Percentiles rank a stretch among this genome's conserved stretches.
phyloP scores from a whole-genome alignment of 37 sponge, comb jelly and placozoan species.

The Haliclona indistincta region DNA sequence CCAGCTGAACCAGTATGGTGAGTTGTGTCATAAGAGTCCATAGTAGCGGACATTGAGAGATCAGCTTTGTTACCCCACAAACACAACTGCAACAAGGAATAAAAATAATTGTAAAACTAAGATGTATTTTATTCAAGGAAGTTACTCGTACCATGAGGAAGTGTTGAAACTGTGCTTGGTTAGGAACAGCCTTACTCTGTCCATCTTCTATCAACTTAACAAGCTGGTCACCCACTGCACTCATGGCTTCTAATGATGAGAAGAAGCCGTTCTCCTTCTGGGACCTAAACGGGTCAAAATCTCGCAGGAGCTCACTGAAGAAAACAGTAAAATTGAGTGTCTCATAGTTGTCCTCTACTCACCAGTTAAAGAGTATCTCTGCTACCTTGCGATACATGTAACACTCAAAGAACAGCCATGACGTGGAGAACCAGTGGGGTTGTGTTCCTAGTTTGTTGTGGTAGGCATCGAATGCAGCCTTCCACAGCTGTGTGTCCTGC shows the following conservation, averaged over 20 bases:
- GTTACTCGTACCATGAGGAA: conserved; percentile 57
- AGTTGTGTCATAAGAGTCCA: conserved; percentile 64
- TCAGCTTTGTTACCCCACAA: conserved; percentile 99
- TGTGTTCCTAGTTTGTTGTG: conserved; percentile 34
- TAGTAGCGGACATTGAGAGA: conserved; percentile 83
- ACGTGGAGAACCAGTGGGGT: conserved; percentile 83
- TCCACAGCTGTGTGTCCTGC: conserved; percentile 75
- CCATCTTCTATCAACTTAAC: conserved; percentile 1
- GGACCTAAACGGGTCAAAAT: conserved; percentile 81
- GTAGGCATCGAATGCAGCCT: conserved; percentile 36
- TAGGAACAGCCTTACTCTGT: not conserved
- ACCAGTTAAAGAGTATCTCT: conserved; percentile 59
- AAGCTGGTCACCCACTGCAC: not conserved
- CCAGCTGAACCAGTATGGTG: conserved; percentile 30
- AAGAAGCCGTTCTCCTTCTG: conserved; percentile 84
- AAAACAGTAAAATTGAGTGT: not conserved
- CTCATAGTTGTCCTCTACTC: not conserved
- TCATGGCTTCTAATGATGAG: conserved; percentile 41
- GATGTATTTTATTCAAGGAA: not conserved
- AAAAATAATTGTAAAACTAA: too few relatives aligned
- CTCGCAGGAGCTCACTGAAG: conserved; percentile 49
- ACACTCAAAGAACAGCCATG: conserved; percentile 98
- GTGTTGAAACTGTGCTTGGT: conserved; percentile 48
- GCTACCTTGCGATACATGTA: conserved; percentile 93
- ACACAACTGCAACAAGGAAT: conserved; percentile 57